phyloP scores from a whole-genome alignment of 53 echinoderm and acorn worm genomes.

The Paelopatides confundens region DNA sequence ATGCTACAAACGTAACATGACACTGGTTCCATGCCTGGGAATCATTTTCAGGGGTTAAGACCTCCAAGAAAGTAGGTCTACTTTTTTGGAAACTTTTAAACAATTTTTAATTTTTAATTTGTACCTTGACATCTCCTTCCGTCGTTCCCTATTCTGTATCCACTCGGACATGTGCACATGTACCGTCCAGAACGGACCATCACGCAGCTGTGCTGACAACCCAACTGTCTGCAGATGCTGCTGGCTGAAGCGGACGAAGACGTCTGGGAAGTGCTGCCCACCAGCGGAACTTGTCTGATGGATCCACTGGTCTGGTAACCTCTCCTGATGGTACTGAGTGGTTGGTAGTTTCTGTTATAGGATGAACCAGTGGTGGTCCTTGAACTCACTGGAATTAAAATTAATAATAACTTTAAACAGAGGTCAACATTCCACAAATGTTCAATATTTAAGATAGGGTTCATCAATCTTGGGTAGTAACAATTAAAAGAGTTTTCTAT shows the following conservation, averaged over 20 bases:
- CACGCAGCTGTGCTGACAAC: constrained; percentile 75
- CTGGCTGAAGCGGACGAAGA: neutral
- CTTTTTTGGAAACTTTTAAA: too few species aligned
- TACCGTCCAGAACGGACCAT: constrained; percentile 59
- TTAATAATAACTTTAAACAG: too few species aligned
- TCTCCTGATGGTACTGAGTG: neutral
- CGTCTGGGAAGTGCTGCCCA: neutral
- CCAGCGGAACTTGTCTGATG: constrained; percentile 3
- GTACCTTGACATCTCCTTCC: constrained; percentile 81
- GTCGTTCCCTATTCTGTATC: constrained; percentile 75
- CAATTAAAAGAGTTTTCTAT: too few species aligned
- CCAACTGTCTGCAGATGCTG: constrained; percentile 65
- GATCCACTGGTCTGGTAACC: constrained; percentile 37
- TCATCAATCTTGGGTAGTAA: too few species aligned
- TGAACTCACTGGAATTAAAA: neutral
- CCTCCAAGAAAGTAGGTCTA: too few species aligned
- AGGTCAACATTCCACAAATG: too few species aligned
- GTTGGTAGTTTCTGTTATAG: neutral
- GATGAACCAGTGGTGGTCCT: neutral
- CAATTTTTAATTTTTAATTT: neutral
- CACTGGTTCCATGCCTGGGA: too few species aligned
- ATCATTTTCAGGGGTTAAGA: too few species aligned
- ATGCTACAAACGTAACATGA: too few species aligned
- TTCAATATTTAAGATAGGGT: too few species aligned
- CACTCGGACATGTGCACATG: constrained; percentile 83